Percentiles rank a stretch among this genome's conserved stretches.
phyloP scores from a whole-genome alignment of 2,888 invertebrate genomes.

The Sinotaia quadrata region DNA sequence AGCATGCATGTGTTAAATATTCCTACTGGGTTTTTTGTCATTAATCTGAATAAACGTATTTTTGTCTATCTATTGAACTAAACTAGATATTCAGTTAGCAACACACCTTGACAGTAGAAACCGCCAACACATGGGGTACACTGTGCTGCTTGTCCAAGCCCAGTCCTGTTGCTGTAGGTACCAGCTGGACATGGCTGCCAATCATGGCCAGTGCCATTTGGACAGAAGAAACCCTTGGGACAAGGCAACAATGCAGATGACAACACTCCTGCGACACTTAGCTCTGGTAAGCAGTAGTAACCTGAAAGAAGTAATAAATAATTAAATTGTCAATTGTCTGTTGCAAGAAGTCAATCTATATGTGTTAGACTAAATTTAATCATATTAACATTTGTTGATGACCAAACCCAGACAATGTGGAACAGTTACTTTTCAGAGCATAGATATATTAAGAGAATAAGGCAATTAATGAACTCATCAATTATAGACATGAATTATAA shows the following conservation, averaged over 20 bases:
- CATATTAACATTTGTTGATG: background rate
- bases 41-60: too few relatives aligned
- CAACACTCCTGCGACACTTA: slow-evolving; percentile 53
- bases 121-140: slow-evolving; percentile 61
- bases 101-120: slow-evolving; percentile 57
- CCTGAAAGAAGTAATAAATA: slow-evolving; percentile 43
- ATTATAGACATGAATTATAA: too few relatives aligned
- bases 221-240: slow-evolving; percentile 68
- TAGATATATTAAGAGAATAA: too few relatives aligned
- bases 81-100: too few relatives aligned
- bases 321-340: background rate
- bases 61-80: too few relatives aligned
- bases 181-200: slow-evolving; percentile 67
- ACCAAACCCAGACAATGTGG: background rate
- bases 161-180: slow-evolving; percentile 51
- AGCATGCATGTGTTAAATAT: too few relatives aligned
- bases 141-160: slow-evolving; percentile 50
- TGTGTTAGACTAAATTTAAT: too few relatives aligned
- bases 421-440: too few relatives aligned
- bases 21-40: too few relatives aligned
- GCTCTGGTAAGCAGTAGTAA: slow-evolving; percentile 66
- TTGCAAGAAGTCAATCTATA: too few relatives aligned
- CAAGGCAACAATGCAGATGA: slow-evolving; percentile 54
- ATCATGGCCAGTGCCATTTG: slow-evolving; percentile 67
- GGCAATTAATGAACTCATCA: too few relatives aligned